These are phyloP conservation scores for Cecidostiba fungosa DNA, from an alignment of 2,888 invertebrate species.

Conservation along the genomic window DNA sequence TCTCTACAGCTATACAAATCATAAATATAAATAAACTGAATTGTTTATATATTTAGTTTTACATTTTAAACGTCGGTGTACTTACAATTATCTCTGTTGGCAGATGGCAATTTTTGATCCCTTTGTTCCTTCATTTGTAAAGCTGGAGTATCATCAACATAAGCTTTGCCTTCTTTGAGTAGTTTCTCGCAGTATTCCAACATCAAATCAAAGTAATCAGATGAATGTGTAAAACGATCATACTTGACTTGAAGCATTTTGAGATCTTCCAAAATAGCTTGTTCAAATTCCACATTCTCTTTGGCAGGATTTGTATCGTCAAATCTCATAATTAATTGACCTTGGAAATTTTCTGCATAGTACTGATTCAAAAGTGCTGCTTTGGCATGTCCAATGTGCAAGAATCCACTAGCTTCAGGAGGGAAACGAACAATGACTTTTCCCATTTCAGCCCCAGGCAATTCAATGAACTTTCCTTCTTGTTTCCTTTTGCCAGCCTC, in stretches of 20 bases:
- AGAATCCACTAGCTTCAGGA: constrained; percentile 98
- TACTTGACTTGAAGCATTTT: constrained; percentile 95
- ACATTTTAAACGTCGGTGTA: constrained; percentile 19
- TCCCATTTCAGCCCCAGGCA: constrained; percentile 98
- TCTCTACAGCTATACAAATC: constrained; percentile 86
- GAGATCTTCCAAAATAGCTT: constrained; percentile 97
- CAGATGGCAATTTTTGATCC: constrained; percentile 93
- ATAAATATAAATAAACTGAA: constrained; percentile 12
- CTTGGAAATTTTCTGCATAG: constrained; percentile 95
- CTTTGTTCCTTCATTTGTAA: constrained; percentile 97
- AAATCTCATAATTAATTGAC: constrained; percentile 98
- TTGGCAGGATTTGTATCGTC: constrained; percentile 99
- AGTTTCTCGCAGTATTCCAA: constrained; percentile 92
- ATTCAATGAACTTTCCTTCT: constrained; percentile 97
- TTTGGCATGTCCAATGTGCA: constrained; percentile 99
- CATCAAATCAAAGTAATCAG: constrained; percentile 97
- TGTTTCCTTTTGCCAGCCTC: constrained; percentile 83
- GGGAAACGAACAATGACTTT: constrained; percentile 99
- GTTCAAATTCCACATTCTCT: constrained; percentile 97
- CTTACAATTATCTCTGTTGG: constrained; percentile 92
- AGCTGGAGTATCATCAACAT: constrained; percentile 97
- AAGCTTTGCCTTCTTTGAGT: constrained; percentile 94
- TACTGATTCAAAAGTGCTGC: constrained; percentile 99
- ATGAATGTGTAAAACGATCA: constrained; percentile 96
- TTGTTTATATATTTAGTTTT: background rate